These are phyloP conservation scores for Ctenicera cuprea DNA, from an alignment of 2,888 invertebrate genomes.

Conservation along the genomic window DNA sequence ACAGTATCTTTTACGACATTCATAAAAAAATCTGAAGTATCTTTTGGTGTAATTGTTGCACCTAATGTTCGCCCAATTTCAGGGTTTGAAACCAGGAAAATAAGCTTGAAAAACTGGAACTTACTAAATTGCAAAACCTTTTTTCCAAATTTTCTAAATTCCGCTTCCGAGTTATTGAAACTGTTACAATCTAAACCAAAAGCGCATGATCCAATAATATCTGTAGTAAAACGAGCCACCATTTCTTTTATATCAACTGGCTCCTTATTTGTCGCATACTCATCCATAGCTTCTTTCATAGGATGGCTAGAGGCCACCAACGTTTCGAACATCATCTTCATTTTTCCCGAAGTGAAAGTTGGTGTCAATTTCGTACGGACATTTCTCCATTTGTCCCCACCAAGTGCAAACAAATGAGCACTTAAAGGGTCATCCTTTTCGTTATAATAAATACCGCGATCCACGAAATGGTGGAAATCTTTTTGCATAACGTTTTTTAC, in stretches of 20 bases:
- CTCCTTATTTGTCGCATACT: conserved; percentile 64
- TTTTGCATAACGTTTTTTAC: conserved; percentile 73
- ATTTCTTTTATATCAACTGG: conserved; percentile 70
- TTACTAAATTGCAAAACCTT: conserved; percentile 42
- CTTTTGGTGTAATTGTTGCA: conserved; percentile 48
- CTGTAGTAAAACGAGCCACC: conserved; percentile 76
- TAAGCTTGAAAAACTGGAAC: background rate
- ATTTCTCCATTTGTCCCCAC: conserved; percentile 76
- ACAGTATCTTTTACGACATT: conserved; percentile 58
- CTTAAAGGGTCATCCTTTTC: conserved; percentile 74
- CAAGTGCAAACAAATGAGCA: conserved; percentile 75
- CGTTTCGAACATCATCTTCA: conserved; percentile 77
- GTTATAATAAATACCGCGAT: conserved; percentile 71
- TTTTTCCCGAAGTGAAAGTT: conserved; percentile 69
- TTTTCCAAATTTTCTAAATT: conserved; percentile 66
- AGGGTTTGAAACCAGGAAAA: conserved; percentile 64
- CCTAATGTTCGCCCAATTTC: conserved; percentile 44
- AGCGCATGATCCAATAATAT: conserved; percentile 76
- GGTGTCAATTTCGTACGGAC: conserved; percentile 69
- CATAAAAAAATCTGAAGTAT: conserved; percentile 59
- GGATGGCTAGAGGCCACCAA: conserved; percentile 73
- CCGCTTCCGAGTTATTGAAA: conserved; percentile 73
- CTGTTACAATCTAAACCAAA: conserved; percentile 78
- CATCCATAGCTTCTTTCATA: conserved; percentile 71
- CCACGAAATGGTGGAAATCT: conserved; percentile 77